A percentile compares a stretch with the other conserved stretches of the same genome.
phyloP scores from a whole-genome alignment of 2,113 vertebrate genomes.

The Pedetes capensis region DNA sequence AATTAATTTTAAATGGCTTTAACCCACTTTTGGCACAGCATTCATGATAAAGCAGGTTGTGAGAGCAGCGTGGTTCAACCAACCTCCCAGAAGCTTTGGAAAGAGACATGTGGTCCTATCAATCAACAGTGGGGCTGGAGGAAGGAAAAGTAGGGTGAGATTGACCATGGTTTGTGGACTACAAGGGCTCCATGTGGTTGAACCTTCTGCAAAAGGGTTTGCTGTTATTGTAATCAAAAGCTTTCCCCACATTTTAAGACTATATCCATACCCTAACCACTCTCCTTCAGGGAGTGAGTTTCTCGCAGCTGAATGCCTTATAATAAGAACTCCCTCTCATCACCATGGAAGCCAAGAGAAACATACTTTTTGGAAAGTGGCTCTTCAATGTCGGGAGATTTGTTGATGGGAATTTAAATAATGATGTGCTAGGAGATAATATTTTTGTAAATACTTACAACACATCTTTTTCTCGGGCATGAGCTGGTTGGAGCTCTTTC shows the following conservation, averaged over 20 bases:
- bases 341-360: conserved; percentile 52
- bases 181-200: rapidly evolving
- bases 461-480: neutral
- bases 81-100: conserved; percentile 3
- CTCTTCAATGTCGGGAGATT: neutral
- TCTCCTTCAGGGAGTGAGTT: neutral
- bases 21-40: neutral
- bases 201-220: neutral
- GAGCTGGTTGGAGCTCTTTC: neutral
- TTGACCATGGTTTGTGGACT: neutral
- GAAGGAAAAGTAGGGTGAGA: neutral
- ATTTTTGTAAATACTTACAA: neutral
- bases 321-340: neutral
- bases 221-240: conserved; percentile 4
- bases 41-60: neutral
- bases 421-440: neutral
- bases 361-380: conserved; percentile 36
- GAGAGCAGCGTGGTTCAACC: neutral
- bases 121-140: neutral
- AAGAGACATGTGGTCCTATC: neutral
- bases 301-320: neutral
- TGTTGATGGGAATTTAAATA: conserved; percentile 35
- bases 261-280: neutral
- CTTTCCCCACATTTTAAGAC: conserved; percentile 25
- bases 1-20: conserved; percentile 11